Percentiles rank a stretch among this genome's conserved stretches.
These are phyloP conservation scores for Cirrhinus molitorella DNA, from an alignment of 2,797 vertebrate genomes.

Conservation along the genomic window DNA sequence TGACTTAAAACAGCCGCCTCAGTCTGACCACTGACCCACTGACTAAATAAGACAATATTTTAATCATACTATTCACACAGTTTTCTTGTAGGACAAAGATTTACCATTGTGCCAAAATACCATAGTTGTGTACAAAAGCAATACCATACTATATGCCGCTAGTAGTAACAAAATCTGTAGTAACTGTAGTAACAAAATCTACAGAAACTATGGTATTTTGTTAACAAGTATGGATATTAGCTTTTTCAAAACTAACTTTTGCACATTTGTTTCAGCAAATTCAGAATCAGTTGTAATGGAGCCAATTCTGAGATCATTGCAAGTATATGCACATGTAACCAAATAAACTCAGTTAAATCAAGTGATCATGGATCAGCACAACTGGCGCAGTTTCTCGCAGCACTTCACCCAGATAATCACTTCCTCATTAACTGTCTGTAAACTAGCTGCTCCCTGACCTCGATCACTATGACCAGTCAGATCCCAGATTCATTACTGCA, in stretches of 20 bases:
- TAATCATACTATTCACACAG: neutral
- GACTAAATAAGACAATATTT: neutral
- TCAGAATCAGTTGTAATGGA: neutral
- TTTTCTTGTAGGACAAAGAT: constrained; percentile 5
- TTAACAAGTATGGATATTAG: neutral
- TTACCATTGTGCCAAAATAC: neutral
- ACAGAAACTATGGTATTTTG: neutral
- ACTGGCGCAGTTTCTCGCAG: neutral
- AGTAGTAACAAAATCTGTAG: too few relatives aligned
- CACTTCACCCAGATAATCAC: constrained; percentile 48
- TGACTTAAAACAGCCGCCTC: neutral
- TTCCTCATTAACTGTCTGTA: constrained; percentile 55
- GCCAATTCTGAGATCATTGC: neutral
- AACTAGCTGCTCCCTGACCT: constrained; percentile 50
- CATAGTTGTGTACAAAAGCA: neutral
- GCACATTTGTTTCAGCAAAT: neutral
- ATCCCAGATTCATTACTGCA: constrained; percentile 59
- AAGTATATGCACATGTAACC: neutral
- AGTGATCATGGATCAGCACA: neutral
- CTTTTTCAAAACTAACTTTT: neutral
- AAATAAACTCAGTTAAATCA: neutral
- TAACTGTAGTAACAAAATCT: neutral
- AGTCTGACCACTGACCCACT: neutral
- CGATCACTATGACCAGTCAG: constrained; percentile 52
- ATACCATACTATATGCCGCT: neutral